A percentile compares a stretch with the other conserved stretches of the same genome.
Evolutionary conservation across 2,113 vertebrate genomes (phyloP).

Genomic region (Zosterops lateralis): DNA sequence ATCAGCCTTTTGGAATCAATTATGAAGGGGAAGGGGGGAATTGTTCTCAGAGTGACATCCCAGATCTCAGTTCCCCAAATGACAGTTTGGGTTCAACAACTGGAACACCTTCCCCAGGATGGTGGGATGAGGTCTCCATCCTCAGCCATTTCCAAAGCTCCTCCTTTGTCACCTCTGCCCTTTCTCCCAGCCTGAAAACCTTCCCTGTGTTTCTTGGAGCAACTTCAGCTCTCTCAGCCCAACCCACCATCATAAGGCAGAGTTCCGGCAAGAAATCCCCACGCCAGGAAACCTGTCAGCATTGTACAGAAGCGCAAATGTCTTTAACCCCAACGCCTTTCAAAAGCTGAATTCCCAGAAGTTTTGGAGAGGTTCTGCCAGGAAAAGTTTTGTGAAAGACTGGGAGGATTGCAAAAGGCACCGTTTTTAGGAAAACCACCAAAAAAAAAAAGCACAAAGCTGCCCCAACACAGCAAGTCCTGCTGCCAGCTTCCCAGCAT

Average conservation of each 20-base stretch:
- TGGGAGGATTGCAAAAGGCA: conserved; percentile 5
- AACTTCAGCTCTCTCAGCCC: neutral
- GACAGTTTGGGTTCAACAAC: neutral
- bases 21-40: neutral
- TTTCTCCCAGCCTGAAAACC: neutral
- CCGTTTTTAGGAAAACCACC: neutral
- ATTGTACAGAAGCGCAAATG: accelerated
- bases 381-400: neutral
- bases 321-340: neutral
- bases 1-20: neutral
- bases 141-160: accelerated
- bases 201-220: neutral
- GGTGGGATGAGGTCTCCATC: neutral
- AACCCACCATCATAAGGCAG: neutral
- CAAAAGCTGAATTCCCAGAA: conserved; percentile 9
- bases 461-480: accelerated
- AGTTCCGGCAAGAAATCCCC: neutral
- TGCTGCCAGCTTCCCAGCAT: neutral
- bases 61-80: neutral
- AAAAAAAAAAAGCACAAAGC: neutral
- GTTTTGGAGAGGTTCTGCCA: neutral
- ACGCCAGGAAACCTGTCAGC: neutral
- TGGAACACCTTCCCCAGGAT: neutral
- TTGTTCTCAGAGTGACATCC: neutral
- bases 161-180: neutral